Evolutionary conservation across 2,113 vertebrate genomes (phyloP).

Genomic region (Podarcis raffonei): DNA sequence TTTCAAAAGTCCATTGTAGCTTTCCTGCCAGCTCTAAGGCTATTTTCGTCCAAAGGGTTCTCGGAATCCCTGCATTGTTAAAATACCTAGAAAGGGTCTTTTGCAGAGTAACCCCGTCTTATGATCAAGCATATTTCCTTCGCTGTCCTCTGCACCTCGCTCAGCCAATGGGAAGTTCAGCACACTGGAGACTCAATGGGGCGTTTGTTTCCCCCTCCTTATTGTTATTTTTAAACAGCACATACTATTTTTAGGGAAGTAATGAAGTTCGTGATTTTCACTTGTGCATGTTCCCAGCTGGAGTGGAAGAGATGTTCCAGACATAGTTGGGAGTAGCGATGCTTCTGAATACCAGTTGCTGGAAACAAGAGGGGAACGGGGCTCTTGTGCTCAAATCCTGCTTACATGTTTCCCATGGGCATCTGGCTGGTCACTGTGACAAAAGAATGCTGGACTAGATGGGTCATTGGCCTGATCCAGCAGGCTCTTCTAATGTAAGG

Average conservation of each 20-base stretch:
- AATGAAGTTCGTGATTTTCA: not conserved
- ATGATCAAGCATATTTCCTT: slow-evolving; percentile 44
- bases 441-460: no score
- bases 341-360: no score
- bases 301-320: not conserved
- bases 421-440: no score
- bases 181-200: not conserved
- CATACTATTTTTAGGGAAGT: not conserved
- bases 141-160: not conserved
- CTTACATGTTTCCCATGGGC: no score
- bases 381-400: no score
- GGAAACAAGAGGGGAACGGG: no score
- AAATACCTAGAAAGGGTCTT: slow-evolving; percentile 64
- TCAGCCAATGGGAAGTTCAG: not conserved
- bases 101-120: slow-evolving; percentile 64
- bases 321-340: not conserved
- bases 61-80: slow-evolving; percentile 63
- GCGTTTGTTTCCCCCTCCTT: not conserved
- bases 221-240: no score
- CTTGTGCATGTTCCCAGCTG: not conserved
- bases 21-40: slow-evolving; percentile 59
- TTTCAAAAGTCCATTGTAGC: slow-evolving; percentile 46
- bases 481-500: no score
- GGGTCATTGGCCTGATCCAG: no score
- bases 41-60: slow-evolving; percentile 62